Evolutionary conservation across 2,888 invertebrate species (phyloP), one percentile per base, ranked within the genome.

Genomic region (Fissipunctia ypsillon): DNA sequence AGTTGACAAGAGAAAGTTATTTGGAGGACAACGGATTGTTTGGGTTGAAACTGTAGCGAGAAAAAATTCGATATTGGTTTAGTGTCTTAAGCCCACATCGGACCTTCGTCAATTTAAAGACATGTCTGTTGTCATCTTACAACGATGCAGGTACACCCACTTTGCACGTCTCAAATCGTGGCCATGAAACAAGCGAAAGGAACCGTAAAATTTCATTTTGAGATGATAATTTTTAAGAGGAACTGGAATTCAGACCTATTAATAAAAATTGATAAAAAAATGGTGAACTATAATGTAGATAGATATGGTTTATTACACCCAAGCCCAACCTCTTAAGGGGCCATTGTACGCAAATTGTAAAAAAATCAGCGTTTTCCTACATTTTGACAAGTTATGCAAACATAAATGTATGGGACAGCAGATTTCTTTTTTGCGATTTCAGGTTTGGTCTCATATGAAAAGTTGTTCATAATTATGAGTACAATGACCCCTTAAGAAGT

Each of bases 1-100:
- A 61, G 67, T 72, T 70, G 78, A 83, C 78, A 79, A 85, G 83
- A 81, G 86, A 85, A 85, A 85, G 81, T 85, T 85, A 83, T 77
- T 83, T 85, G 75, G 76, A 85, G 79, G 87, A 85, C 85, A 81
- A 78, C 70, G n/a, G 57, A 63, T 54, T 70, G 69, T 79, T 75
- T 80, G 78, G 25, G 16, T 78, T 72, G 71, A 73, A 73, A 83
- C 73, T 78, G 50, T 68, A 76, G 64, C 63, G 61, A 63, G 73
- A 73, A 67, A 50, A 54, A 59, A 70, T 70, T 81, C 68, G 61
- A 82, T 78, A 78, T 79, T 75, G 56, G 80, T 67, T 78, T 73
- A 69, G 78, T 78, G 67, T 77, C 69, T n/a, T 60, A 72, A 77
- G 68, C 83, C 77, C 71, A 76, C 79, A 57, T 77, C 65, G 76